Conservation (phyloP, 2,888 invertebrate genomes). For the Cactoblastis cactorum region DNA sequence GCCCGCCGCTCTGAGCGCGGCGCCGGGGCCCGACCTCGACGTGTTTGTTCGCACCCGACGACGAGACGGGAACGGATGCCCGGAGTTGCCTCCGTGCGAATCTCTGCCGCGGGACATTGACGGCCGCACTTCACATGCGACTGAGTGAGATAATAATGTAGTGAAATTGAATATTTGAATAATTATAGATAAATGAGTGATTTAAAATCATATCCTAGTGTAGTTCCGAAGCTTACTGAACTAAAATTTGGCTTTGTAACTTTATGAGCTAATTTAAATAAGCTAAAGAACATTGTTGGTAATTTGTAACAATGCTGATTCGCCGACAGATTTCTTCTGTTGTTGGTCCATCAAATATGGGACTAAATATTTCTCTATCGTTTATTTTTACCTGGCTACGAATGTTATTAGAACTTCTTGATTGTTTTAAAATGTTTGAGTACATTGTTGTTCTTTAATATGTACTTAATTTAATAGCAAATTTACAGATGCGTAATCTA, state of each 20-base stretch:
- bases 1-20: constrained; percentile 47
- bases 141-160: constrained; percentile 29
- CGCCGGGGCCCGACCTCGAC: background rate
- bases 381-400: too few relatives aligned
- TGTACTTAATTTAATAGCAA: constrained; percentile 11
- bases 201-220: constrained; percentile 69
- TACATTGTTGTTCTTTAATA: background rate
- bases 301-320: constrained; percentile 17
- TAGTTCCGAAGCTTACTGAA: constrained; percentile 47
- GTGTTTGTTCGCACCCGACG: background rate
- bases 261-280: constrained; percentile 15
- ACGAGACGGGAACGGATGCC: background rate
- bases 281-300: background rate
- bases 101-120: background rate
- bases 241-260: constrained; percentile 32
- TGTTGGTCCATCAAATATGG: constrained; percentile 13
- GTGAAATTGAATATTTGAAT: constrained; percentile 37
- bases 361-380: too few relatives aligned
- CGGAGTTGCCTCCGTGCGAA: background rate
- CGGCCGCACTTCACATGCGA: constrained; percentile 11
- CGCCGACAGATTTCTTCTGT: background rate
- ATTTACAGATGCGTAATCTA: background rate
- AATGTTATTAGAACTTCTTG: background rate
- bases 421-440: background rate
- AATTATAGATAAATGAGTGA: constrained; percentile 53